Evolutionary conservation across 2,113 vertebrate species (phyloP).

Genomic region (Muntiacus muntjak): DNA sequence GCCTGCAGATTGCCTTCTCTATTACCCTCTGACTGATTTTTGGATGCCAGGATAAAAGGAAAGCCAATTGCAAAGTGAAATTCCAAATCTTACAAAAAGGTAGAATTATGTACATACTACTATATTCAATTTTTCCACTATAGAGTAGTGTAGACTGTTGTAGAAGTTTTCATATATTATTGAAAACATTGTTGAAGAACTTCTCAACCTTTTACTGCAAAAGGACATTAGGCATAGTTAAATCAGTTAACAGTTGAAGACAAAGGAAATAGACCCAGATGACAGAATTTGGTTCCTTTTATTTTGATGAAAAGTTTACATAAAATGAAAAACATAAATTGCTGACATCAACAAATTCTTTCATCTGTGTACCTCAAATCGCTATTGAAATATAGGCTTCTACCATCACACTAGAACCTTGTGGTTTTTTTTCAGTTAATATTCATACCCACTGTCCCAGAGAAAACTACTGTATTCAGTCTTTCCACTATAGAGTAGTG

Average conservation of each 20-base stretch:
- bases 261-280: not conserved
- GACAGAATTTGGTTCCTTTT: not conserved
- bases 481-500: not conserved
- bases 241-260: not conserved
- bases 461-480: not conserved
- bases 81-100: not conserved
- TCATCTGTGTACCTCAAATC: not conserved
- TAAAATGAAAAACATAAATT: not conserved
- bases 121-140: too few species aligned
- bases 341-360: not conserved
- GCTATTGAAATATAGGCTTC: not conserved
- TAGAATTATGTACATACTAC: not conserved
- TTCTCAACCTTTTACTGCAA: not conserved
- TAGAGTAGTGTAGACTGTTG: too few species aligned
- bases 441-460: not conserved
- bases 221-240: not conserved
- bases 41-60: not conserved
- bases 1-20: not conserved
- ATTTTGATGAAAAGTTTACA: conserved; percentile 23
- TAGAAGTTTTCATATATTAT: not conserved
- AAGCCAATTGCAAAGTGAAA: not conserved
- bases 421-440: not conserved
- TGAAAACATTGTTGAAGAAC: not conserved
- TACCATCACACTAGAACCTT: not conserved
- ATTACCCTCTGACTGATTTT: not conserved